Evolutionary conservation across 1,140 invertebrate species (phyloP).

Genomic region (Yoshiicerus persimilis): DNA sequence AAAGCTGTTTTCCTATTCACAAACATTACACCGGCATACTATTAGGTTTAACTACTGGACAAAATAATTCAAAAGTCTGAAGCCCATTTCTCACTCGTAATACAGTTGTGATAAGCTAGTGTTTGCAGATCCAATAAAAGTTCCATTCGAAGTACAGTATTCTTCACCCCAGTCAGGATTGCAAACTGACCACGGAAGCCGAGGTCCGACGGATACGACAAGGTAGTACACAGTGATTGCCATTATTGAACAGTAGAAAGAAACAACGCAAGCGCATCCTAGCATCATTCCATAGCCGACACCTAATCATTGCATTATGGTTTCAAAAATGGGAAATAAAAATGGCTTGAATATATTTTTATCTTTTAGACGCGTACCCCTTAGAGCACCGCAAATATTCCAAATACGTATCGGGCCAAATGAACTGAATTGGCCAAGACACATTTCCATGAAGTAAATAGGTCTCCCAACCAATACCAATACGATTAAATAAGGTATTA

Average conservation of each 20-base stretch:
- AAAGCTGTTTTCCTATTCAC: slow-evolving; percentile 65
- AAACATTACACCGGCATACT: neutral
- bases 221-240: slow-evolving; percentile 52
- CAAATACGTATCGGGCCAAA: slow-evolving; percentile 41
- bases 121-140: neutral
- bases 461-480: slow-evolving; percentile 61
- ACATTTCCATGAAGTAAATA: slow-evolving; percentile 59
- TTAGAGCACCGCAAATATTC: slow-evolving; percentile 46
- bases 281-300: slow-evolving; percentile 52
- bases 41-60: too few species aligned
- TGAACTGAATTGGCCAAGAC: slow-evolving; percentile 60
- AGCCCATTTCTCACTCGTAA: neutral
- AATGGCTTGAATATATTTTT: slow-evolving; percentile 6
- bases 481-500: slow-evolving; percentile 63
- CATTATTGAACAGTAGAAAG: slow-evolving; percentile 49
- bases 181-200: slow-evolving; percentile 52
- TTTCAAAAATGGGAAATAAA: neutral
- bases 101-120: neutral
- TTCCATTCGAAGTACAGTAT: slow-evolving; percentile 27
- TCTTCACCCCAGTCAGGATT: slow-evolving; percentile 47
- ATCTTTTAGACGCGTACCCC: slow-evolving; percentile 53
- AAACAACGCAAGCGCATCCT: slow-evolving; percentile 10
- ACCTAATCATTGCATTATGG: slow-evolving; percentile 44
- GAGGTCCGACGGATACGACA: slow-evolving; percentile 50
- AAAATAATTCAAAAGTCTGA: too few species aligned